phyloP scores from a whole-genome alignment of 1,140 invertebrate species.

The Chymomyza costata region DNA sequence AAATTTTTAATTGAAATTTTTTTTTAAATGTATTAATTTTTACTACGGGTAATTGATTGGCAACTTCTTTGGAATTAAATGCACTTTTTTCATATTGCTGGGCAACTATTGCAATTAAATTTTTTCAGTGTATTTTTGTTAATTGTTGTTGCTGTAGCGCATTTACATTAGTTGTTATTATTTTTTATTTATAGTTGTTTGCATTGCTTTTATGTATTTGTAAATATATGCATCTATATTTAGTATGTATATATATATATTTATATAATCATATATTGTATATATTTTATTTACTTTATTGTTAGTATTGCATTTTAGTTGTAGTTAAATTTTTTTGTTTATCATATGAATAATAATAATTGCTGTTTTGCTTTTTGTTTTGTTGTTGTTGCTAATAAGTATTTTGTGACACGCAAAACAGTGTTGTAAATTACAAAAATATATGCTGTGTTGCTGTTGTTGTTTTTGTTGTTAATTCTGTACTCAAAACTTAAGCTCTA shows the following conservation, averaged over 20 bases:
- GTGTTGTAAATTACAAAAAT: slow-evolving; percentile 67
- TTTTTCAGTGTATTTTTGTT: slow-evolving; percentile 18
- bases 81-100: slow-evolving; percentile 49
- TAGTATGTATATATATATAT: slow-evolving; percentile 27
- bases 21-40: slow-evolving; percentile 11
- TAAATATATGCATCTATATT: slow-evolving; percentile 59
- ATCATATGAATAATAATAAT: too few relatives aligned
- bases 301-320: slow-evolving; percentile 57
- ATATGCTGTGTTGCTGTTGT: slow-evolving; percentile 44
- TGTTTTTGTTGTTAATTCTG: slow-evolving; percentile 26
- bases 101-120: slow-evolving; percentile 27
- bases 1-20: slow-evolving; percentile 29
- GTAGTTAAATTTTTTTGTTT: slow-evolving; percentile 48
- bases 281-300: slow-evolving; percentile 53
- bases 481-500: slow-evolving; percentile 46
- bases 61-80: slow-evolving; percentile 66
- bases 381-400: slow-evolving; percentile 20
- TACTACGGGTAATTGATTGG: slow-evolving; percentile 47
- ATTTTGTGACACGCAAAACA: slow-evolving; percentile 67
- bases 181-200: slow-evolving; percentile 1
- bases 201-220: slow-evolving; percentile 28
- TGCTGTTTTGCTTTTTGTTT: slow-evolving; percentile 35
- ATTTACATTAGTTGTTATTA: background rate
- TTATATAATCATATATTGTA: slow-evolving; percentile 34
- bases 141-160: slow-evolving; percentile 1